Base-by-base conservation (phyloP, 2,113 vertebrate species). In the Sapayoa aenigma region DNA sequence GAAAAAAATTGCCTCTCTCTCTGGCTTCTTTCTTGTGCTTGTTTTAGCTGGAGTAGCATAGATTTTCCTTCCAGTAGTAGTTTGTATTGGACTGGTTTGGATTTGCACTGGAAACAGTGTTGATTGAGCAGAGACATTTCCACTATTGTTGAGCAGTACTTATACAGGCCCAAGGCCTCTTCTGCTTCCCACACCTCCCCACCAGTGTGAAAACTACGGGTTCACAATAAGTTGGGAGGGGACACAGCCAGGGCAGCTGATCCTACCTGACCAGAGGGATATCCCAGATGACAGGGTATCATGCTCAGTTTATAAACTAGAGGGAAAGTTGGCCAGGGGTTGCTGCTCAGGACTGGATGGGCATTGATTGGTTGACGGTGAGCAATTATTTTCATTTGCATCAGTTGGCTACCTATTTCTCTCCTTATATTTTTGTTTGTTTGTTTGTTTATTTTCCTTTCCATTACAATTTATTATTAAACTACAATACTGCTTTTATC, bases 321-420 rank as follows among this genome's bases (percentile, higher is more conserved):
- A 5, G 41, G 6, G 23, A 12, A 77, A 37, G 62, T 20, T 62
- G 56, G 4, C n/a, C 25, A 33, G 41, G 35, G 25, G 25, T 12
- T 63, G 49, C 22, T 77, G 25, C 41, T 63, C 56, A 71, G 31
- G 30, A 33, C 12, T 63, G 25, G 14, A 31, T 31, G 31, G 31
- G 8, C 18, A 62, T 49, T 0, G 0, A 5, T 47, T 33, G 17
- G 9, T 39, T 65, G 55, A 11, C 39, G 23, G 6, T 30, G 11
- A 58, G 42, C 77, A 78, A 44, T 12, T 55, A 31, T 20, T 58
- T 65, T 21, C 18, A 63, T 49, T 33, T 77, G 14, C 19, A 78
- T 71, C 42, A 39, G 12, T 71, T 71, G 15, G 17, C 35, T 24
- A 8, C 11, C 77, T 56, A 27, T 77, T 77, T 56, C 23, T 44